Conservation (phyloP, 2,113 vertebrate species). For the Callipepla californica region DNA sequence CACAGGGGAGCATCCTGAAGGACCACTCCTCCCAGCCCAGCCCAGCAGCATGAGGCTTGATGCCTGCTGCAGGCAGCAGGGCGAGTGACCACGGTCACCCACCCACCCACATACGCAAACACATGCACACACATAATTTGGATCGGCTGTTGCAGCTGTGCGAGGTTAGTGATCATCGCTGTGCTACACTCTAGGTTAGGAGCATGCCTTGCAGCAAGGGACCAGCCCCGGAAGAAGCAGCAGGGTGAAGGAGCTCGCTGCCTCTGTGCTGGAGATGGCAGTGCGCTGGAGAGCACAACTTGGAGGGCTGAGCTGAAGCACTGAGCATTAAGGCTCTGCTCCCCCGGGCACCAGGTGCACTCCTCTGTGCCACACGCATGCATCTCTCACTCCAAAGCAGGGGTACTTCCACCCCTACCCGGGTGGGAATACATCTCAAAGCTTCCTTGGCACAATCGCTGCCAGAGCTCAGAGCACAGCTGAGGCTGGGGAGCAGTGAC, state of each 20-base stretch:
- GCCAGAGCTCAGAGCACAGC: not conserved
- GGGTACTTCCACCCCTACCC: not conserved
- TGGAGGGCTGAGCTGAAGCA: not conserved
- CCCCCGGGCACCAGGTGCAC: not conserved
- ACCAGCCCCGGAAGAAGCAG: constrained; percentile 37
- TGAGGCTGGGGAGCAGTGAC: not conserved
- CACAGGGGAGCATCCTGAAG: not conserved
- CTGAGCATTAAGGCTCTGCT: not conserved
- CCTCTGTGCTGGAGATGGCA: not conserved
- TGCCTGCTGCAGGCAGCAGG: not conserved
- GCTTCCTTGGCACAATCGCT: constrained; percentile 83
- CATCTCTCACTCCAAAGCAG: not conserved
- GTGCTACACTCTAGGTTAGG: constrained; percentile 77
- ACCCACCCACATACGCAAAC: constrained; percentile 52
- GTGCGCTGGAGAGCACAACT: not conserved
- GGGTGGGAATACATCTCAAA: constrained; percentile 69
- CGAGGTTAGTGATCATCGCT: constrained; percentile 72
- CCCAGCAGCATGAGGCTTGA: not conserved
- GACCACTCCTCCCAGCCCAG: not conserved
- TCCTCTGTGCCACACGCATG: constrained; percentile 14
- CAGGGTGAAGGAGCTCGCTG: constrained; percentile 29
- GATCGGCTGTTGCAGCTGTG: not conserved
- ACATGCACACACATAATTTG: not conserved
- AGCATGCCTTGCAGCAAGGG: constrained; percentile 29
- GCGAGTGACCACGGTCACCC: not conserved